Conservation (phyloP, 2,797 vertebrate species). For the Sebastes paucispinis region DNA sequence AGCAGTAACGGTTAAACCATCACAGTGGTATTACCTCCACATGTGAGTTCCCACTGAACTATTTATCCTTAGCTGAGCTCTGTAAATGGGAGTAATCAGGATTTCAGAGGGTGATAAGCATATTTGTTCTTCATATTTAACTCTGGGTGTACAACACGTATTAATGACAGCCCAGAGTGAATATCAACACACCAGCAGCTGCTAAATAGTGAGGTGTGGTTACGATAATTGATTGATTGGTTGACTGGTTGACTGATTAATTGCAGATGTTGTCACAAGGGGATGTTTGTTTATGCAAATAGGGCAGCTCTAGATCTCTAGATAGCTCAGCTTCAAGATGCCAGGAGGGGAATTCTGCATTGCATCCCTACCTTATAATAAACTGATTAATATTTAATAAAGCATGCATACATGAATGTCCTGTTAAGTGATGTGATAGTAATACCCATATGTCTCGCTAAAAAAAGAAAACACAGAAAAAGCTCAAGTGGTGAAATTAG, state of each 20-base stretch:
- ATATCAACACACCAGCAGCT: background rate
- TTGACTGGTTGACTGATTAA: background rate
- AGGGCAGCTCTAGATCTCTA: background rate
- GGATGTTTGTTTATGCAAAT: background rate
- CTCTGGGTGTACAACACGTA: background rate
- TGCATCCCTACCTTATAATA: background rate
- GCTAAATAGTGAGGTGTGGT: constrained; percentile 3
- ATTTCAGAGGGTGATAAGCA: constrained; percentile 6
- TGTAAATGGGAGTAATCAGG: constrained; percentile 2
- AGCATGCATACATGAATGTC: background rate
- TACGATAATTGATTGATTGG: background rate
- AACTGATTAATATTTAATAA: constrained; percentile 3
- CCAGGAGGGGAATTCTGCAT: background rate
- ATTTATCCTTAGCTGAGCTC: constrained; percentile 9
- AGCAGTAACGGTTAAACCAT: constrained; percentile 28
- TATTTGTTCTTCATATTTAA: background rate
- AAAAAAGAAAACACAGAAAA: background rate
- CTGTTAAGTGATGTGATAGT: background rate
- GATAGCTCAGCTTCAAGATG: background rate
- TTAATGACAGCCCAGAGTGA: background rate
- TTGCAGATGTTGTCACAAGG: constrained; percentile 2
- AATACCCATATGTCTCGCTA: background rate
- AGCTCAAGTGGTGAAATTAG: background rate
- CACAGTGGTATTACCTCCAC: constrained; percentile 17
- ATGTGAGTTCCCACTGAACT: constrained; percentile 18